A percentile compares a stretch with the other conserved stretches of the same genome.
phyloP scores from a whole-genome alignment of 2,113 vertebrate species.

The Nothoprocta perdicaria region DNA sequence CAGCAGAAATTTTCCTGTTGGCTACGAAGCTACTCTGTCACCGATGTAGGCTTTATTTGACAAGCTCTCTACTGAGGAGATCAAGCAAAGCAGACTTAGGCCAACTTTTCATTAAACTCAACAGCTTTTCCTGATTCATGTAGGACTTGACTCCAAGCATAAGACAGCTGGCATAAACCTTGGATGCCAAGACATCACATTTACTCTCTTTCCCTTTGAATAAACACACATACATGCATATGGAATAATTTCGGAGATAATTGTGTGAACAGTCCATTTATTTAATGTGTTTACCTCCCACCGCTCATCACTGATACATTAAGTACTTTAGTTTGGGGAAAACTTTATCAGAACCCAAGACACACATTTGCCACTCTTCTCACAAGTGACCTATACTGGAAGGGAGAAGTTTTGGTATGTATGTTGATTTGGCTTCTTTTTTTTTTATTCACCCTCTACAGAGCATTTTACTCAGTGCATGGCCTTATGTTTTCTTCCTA shows the following conservation, averaged over 20 bases:
- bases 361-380: not conserved
- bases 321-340: not conserved
- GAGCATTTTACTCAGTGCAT: not conserved
- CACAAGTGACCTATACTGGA: not conserved
- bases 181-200: not conserved
- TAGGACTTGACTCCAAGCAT: not conserved
- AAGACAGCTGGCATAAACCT: conserved; percentile 17
- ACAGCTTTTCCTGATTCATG: conserved; percentile 7
- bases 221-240: not conserved
- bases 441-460: not conserved
- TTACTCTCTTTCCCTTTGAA: conserved; percentile 29
- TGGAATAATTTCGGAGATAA: not conserved
- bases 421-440: not conserved
- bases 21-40: not conserved
- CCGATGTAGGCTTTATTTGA: not conserved
- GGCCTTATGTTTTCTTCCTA: not conserved
- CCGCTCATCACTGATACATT: not conserved
- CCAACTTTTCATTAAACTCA: not conserved
- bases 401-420: not conserved
- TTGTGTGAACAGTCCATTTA: not conserved
- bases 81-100: conserved; percentile 5
- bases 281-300: not conserved
- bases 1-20: not conserved
- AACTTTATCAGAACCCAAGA: not conserved
- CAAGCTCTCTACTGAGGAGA: not conserved